These are phyloP conservation scores for Aricia artaxerxes DNA, from an alignment of 2,888 invertebrate species.

Conservation along the genomic window DNA sequence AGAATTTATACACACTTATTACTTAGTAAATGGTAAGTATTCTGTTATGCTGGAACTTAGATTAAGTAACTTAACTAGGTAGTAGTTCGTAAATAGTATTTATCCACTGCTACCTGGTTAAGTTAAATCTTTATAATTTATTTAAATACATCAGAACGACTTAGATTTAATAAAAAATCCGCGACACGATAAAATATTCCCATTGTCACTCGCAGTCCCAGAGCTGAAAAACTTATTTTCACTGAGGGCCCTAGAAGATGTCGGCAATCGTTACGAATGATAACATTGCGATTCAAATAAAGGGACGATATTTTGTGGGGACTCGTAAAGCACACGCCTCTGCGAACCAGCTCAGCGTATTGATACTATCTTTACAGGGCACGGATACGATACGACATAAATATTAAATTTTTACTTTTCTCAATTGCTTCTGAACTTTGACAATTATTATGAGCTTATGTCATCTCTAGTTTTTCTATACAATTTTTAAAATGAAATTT, in stretches of 20 bases:
- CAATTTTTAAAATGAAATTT: too few relatives aligned
- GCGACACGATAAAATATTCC: slow-evolving; percentile 32
- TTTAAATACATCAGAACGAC: background rate
- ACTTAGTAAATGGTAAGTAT: too few relatives aligned
- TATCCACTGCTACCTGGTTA: too few relatives aligned
- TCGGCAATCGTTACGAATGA: slow-evolving; percentile 51
- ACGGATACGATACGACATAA: slow-evolving; percentile 40
- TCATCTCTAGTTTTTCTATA: too few relatives aligned
- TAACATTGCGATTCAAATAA: slow-evolving; percentile 66
- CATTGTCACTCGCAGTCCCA: slow-evolving; percentile 45
- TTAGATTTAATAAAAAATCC: slow-evolving; percentile 14
- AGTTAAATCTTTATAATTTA: background rate
- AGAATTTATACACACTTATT: too few relatives aligned
- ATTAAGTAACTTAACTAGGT: too few relatives aligned
- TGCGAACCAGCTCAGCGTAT: slow-evolving; percentile 56
- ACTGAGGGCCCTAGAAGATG: slow-evolving; percentile 45
- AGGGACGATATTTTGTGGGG: slow-evolving; percentile 57
- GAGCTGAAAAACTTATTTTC: slow-evolving; percentile 46
- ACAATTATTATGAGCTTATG: too few relatives aligned
- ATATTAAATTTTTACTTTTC: background rate
- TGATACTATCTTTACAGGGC: slow-evolving; percentile 40
- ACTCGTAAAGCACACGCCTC: slow-evolving; percentile 65
- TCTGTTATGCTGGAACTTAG: too few relatives aligned
- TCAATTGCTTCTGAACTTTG: too few relatives aligned
- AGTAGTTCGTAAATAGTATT: too few relatives aligned